A percentile compares a stretch with the other conserved stretches of the same genome.
Evolutionary conservation across 2,888 invertebrate species (phyloP).

Genomic region (Tachina grossa): DNA sequence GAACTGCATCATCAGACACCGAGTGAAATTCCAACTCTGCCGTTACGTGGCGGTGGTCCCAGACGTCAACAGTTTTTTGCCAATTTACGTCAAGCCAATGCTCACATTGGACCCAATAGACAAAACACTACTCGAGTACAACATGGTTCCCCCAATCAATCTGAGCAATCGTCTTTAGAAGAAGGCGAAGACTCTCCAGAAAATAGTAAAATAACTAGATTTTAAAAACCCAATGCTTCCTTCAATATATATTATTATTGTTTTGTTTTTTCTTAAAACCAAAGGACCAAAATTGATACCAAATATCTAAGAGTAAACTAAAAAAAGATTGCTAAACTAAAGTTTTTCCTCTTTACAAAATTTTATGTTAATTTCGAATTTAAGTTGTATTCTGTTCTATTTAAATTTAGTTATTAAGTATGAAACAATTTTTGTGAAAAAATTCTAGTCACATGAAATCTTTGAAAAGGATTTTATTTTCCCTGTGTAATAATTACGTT

Average conservation of each 20-base stretch:
- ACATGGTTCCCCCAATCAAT: conserved; percentile 77
- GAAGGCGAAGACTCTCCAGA: conserved; percentile 77
- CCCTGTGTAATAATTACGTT: conserved; percentile 32
- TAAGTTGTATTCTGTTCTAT: not conserved
- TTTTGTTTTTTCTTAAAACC: not conserved
- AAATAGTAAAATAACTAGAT: conserved; percentile 82
- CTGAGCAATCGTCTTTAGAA: conserved; percentile 79
- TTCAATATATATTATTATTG: not conserved
- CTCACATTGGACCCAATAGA: conserved; percentile 80
- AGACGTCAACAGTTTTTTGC: conserved; percentile 82
- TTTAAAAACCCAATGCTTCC: conserved; percentile 74
- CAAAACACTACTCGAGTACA: conserved; percentile 74
- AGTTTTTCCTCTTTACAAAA: not conserved
- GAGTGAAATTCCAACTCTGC: conserved; percentile 83
- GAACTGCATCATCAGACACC: conserved; percentile 81
- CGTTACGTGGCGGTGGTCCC: conserved; percentile 81
- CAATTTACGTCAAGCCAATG: conserved; percentile 81
- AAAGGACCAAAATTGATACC: conserved; percentile 10
- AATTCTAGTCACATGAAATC: conserved; percentile 60
- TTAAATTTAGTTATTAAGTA: conserved; percentile 6
- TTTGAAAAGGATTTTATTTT: conserved; percentile 55
- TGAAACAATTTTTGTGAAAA: conserved; percentile 31
- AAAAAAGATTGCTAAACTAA: not conserved
- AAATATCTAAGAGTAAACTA: not conserved
- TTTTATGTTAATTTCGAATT: not conserved